These are phyloP conservation scores for Rhinolophus ferrumequinum DNA, from an alignment of 2,113 vertebrate species.

Conservation along the genomic window DNA sequence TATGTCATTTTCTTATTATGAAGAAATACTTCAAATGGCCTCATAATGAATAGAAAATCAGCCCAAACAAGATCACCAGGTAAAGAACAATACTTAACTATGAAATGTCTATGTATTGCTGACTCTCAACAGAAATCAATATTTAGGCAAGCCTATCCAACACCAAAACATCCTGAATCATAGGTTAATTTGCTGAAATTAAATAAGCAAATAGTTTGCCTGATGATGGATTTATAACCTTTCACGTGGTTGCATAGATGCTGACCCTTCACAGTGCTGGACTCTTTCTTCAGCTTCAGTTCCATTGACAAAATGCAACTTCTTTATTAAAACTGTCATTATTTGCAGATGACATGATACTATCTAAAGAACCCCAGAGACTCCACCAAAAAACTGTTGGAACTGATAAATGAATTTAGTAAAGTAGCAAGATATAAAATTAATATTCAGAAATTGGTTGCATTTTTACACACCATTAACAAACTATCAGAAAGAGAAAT, in stretches of 20 bases:
- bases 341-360: no score
- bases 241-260: background rate
- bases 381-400: no score
- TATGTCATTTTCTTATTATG: background rate
- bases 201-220: background rate
- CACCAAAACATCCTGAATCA: background rate
- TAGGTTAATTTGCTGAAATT: slow-evolving; percentile 37
- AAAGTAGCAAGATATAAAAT: no score
- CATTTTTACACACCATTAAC: no score
- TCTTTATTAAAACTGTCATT: background rate
- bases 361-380: no score
- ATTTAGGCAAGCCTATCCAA: background rate
- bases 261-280: background rate
- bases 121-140: background rate
- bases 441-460: no score
- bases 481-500: no score
- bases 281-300: background rate
- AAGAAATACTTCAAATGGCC: background rate
- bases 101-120: background rate
- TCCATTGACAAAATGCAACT: background rate
- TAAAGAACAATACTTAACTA: background rate
- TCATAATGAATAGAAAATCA: slow-evolving; percentile 35
- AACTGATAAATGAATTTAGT: no score
- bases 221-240: background rate
- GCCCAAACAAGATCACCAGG: background rate